Base-by-base conservation (phyloP, 2,113 vertebrate species). In the Myotis yumanensis region DNA sequence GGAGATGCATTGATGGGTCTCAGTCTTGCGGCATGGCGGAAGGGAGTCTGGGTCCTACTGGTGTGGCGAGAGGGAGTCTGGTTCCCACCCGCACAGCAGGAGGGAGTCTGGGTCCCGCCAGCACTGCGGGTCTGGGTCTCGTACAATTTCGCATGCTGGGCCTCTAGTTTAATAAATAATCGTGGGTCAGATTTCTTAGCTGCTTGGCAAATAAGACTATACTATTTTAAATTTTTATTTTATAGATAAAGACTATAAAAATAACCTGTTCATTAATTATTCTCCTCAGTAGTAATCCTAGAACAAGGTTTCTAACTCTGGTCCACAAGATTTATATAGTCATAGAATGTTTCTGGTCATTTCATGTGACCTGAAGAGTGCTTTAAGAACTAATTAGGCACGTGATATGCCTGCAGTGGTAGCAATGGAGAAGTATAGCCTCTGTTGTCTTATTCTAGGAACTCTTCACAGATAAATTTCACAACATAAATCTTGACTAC, bases 181-280 rank as follows among this genome's bases (percentile, higher is more conserved):
- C 92, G 20, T 28, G 30, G 69, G 52, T 71, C 48, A 62, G 22
- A 64, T 71, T 86, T 94, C 40, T 81, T 91, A 89, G 30, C 37
- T 83, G 7, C 23, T 80, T 82, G 12, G 20, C n/a, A 89, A 64
- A 28, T 64, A 69, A 28, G 15, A 64, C 10, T 66, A 32, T 54
- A 37, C 17, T 72, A 3, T 64, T 94, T 80, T 37, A 75, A 86
- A 90, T 68, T 90, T 90, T 93, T 82, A 40, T 48, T 62, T 86
- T 48, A 30, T 16, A 72, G 66, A 43, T 51, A 32, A 32, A 8
- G 37, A 71, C 52, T 46, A 15, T 52, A 68, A 52, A 62, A 35
- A 62, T 52, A 18, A 14, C 4, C 23, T 28, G 0, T 80, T n/a
- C 35, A 77, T 51, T 32, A 85, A 16, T 76, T n/a, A 80, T 77